Evolutionary conservation across 2,888 invertebrate species (phyloP), one percentile per base, ranked within the genome.

Genomic region (Drosophila mettleri): DNA sequence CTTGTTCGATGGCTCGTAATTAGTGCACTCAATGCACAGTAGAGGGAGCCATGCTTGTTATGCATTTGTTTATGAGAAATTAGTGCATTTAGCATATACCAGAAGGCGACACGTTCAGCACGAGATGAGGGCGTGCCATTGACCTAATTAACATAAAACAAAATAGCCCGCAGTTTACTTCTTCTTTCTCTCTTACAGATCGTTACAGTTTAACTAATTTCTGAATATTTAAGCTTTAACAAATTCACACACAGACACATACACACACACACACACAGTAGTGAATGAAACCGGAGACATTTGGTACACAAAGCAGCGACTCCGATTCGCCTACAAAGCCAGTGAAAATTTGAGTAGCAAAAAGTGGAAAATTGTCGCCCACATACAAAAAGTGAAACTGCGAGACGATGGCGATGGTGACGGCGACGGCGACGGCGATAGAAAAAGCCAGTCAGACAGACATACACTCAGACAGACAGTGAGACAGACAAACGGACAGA

Each of bases 71-170:
- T 31, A 10, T 16, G 45, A 14, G 29, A 38, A 63, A 51, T 46
- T 22, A 41, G 41, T 52, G 45, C 16, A 45, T 27, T 18, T 3
- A 9, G 9, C 9, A 14, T 22, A 22, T 49, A 38, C 27, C 12
- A 65, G 59, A 39, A 55, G 59, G 62, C 62, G 55, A 46, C 57
- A 66, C 60, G 14, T 46, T 33, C n/a, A 41, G 12, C 34, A 29
- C 12, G 14, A 16, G 65, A 63, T 49, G 62, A 46, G 59, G 59
- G 69, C 66, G 80, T 85, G 90, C 89, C 89, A 86, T 79, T 90
- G 90, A 90, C 89, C 89, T 87, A 89, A 88, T 89, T 89, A 90
- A 78, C 90, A 90, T 90, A 89, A 79, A 70, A 69, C 74, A 7
- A 31, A 49, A 45, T 27, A 72, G 74, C 85, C 88, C 90, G 87